These are phyloP conservation scores for Cottoperca gobio DNA, from an alignment of 2,797 vertebrate species.

Conservation along the genomic window DNA sequence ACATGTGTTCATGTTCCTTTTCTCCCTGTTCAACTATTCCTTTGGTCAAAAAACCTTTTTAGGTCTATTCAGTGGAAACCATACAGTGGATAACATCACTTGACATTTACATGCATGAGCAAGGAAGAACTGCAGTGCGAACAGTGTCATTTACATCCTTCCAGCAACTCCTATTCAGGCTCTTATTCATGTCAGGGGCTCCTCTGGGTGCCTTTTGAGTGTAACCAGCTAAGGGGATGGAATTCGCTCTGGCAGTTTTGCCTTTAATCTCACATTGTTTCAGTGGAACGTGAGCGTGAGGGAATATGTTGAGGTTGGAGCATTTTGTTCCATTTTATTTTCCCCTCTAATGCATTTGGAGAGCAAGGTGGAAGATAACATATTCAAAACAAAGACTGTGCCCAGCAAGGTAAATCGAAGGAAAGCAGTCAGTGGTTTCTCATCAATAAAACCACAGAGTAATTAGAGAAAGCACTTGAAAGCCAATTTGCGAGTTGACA, in stretches of 20 bases:
- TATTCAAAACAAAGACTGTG: conserved; percentile 65
- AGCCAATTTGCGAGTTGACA: conserved; percentile 83
- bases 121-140: conserved; percentile 50
- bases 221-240: conserved; percentile 51
- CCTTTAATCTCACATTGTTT: conserved; percentile 63
- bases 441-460: conserved; percentile 83
- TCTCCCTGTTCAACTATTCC: conserved; percentile 24
- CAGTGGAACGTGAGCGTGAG: conserved; percentile 30
- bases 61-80: conserved; percentile 53
- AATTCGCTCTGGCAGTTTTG: conserved; percentile 55
- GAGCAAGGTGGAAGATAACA: conserved; percentile 46
- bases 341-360: conserved; percentile 28
- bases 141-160: conserved; percentile 75
- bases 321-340: conserved; percentile 36
- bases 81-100: conserved; percentile 72
- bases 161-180: conserved; percentile 41
- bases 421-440: conserved; percentile 75
- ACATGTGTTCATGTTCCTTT: conserved; percentile 8
- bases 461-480: conserved; percentile 84
- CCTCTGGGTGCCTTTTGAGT: conserved; percentile 66
- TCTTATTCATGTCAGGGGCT: conserved; percentile 63
- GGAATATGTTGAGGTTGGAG: conserved; percentile 46
- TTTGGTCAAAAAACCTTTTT: conserved; percentile 49
- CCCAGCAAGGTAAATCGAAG: conserved; percentile 70
- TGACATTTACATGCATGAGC: conserved; percentile 82